Base-by-base conservation (phyloP, 2,113 vertebrate genomes). In the Erythrocercus mccallii region DNA sequence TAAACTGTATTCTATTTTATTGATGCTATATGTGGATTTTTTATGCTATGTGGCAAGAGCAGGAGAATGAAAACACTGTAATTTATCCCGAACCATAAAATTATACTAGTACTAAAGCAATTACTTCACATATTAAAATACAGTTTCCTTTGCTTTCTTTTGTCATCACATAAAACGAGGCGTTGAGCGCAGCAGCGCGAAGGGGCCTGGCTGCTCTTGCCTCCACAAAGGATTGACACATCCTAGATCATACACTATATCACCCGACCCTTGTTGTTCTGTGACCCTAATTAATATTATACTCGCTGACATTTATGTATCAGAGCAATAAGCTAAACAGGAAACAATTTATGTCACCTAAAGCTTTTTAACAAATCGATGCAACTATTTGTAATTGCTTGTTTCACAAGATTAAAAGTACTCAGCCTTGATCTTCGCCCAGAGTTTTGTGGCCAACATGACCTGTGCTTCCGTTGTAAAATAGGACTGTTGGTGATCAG, bases 341-440 rank as follows among this genome's bases (percentile, higher is more conserved):
- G 98, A 99, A 99, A 99, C 98, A 99, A 99, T 99, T 99, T 99
- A 99, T 99, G 99, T 99, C 99, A 99, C 98, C 98, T 97, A 98
- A 99, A 99, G 99, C 99, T 99, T 99, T 99, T 99, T 99, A 99
- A 99, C 99, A 99, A 99, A 99, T 99, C 99, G 98, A 99, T 99
- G 99, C 98, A 98, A 99, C 98, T 99, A 99, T 99, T 99, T 99
- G 99, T 99, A 99, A 99, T 99, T 99, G 98, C 99, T 99, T 99
- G 99, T 99, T 99, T 99, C 99, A 99, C 98, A 99, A 99, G 99
- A 99, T 99, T 99, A 99, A 99, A 99, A 99, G 99, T 98, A 98
- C 98, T 99, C 98, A 98, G 98, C 97, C 98, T 98, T 99, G 99
- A 99, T 99, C 99, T 98, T 98, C 98, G 97, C 97, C 98, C 98